Conservation (phyloP, 1,140 invertebrate species). For the Aphaenogaster ashmeadi region DNA sequence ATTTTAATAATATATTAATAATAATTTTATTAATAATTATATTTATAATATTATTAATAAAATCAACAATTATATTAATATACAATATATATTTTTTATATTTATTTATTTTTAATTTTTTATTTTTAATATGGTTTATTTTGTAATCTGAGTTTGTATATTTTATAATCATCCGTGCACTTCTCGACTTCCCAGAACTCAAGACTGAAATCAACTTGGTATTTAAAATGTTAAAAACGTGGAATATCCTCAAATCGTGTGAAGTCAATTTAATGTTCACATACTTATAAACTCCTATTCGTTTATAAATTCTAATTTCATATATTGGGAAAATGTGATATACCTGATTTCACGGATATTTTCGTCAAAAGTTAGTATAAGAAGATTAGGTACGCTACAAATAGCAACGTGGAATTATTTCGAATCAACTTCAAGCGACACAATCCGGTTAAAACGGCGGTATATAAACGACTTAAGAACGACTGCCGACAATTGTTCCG, state of each 20-base stretch:
- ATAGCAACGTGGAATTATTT: slow-evolving; percentile 26
- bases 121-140: too few relatives aligned
- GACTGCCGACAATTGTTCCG: slow-evolving; percentile 64
- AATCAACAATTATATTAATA: too few relatives aligned
- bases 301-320: not conserved
- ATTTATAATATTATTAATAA: too few relatives aligned
- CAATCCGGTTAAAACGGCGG: slow-evolving; percentile 65
- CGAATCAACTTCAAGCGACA: slow-evolving; percentile 55
- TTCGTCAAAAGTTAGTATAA: slow-evolving; percentile 8
- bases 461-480: slow-evolving; percentile 63
- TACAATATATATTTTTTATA: too few relatives aligned
- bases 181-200: too few relatives aligned
- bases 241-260: not conserved
- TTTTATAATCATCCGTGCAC: too few relatives aligned
- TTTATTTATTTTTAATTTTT: too few relatives aligned
- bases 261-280: not conserved
- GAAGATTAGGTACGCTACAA: slow-evolving; percentile 27
- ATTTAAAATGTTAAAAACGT: not conserved
- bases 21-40: too few relatives aligned
- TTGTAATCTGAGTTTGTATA: too few relatives aligned
- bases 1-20: too few relatives aligned
- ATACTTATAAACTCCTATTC: not conserved
- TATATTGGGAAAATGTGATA: not conserved
- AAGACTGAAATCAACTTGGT: too few relatives aligned
- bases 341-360: not conserved